A percentile compares a stretch with the other conserved stretches of the same genome.
These are phyloP conservation scores for Danio tinwini DNA, from an alignment of 2,797 vertebrate species.

Conservation along the genomic window DNA sequence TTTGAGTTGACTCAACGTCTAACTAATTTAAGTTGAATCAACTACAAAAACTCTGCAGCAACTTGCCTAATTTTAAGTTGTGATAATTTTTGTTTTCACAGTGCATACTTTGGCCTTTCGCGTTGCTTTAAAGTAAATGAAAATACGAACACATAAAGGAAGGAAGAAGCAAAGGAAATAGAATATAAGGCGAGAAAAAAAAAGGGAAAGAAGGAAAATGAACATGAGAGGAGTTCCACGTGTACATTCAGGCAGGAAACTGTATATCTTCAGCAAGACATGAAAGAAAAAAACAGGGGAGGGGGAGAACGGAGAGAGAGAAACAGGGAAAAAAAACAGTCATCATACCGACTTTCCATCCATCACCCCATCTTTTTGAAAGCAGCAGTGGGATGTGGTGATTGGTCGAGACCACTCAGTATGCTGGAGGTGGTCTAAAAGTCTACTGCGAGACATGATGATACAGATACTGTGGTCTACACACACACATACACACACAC, in stretches of 20 bases:
- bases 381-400: not conserved
- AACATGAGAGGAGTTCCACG: constrained; percentile 29
- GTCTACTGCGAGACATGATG: constrained; percentile 35
- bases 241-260: constrained; percentile 49
- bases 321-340: constrained; percentile 8
- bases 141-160: not conserved
- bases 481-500: not conserved
- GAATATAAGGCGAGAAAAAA: not conserved
- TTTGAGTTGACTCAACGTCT: too few species aligned
- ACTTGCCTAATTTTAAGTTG: too few species aligned
- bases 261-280: constrained; percentile 45
- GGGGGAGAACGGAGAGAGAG: not conserved
- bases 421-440: constrained; percentile 45
- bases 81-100: too few species aligned
- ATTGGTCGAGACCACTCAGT: constrained; percentile 19
- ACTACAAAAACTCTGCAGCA: too few species aligned
- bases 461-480: constrained; percentile 28
- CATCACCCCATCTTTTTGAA: constrained; percentile 11
- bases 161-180: not conserved
- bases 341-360: constrained; percentile 38
- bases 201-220: constrained; percentile 8
- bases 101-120: too few species aligned
- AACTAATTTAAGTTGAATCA: too few species aligned
- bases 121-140: too few species aligned
- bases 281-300: constrained; percentile 14